Evolutionary conservation across 1,140 invertebrate species (phyloP), one percentile per base, ranked within the genome.

Genomic region (Linepithema humile): DNA sequence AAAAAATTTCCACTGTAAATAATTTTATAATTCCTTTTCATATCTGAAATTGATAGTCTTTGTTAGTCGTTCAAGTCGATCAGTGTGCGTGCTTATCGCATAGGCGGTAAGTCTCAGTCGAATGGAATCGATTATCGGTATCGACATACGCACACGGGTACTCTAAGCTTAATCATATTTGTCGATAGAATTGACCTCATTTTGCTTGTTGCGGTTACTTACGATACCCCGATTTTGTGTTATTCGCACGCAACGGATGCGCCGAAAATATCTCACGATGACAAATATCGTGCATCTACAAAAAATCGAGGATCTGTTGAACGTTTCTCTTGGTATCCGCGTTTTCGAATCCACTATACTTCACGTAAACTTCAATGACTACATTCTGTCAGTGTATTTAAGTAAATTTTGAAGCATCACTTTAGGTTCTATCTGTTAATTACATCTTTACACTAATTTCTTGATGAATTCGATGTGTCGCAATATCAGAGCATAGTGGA

Each of bases 111-210:
- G 32, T 48, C 45, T 70, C 72, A 48, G 50, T 85, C 84, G 57
- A 83, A 70, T 43, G 69, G 57, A 23, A 70, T 55, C 80, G 69
- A 72, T 59, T 82, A 48, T 82, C 43, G 59, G 74, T 69, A 80
- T 80, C 75, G 59, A 82, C 38, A 40, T 75, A 84, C 64, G 43
- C 80, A 74, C 72, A 53, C 53, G 77, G 38, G 35, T 86, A 72
- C 53, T 48, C 69, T 87, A 82, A 82, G 75, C 83, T 82, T 89
- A 89, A 89, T 87, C 73, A 77, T 89, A 90, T 86, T 88, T 90
- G 85, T 90, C 85, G 82, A 88, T 85, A 88, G 85, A 90, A 89
- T 89, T 89, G 89, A 91, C 87, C 73, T 89, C 59, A 87, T 85
- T 84, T 82, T 50, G 53, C 75, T 26, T 55, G 77, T 57, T 75